A percentile compares a stretch with the other conserved stretches of the same genome.
Conservation (phyloP, 2,113 vertebrate species). For the Heteronetta atricapilla region DNA sequence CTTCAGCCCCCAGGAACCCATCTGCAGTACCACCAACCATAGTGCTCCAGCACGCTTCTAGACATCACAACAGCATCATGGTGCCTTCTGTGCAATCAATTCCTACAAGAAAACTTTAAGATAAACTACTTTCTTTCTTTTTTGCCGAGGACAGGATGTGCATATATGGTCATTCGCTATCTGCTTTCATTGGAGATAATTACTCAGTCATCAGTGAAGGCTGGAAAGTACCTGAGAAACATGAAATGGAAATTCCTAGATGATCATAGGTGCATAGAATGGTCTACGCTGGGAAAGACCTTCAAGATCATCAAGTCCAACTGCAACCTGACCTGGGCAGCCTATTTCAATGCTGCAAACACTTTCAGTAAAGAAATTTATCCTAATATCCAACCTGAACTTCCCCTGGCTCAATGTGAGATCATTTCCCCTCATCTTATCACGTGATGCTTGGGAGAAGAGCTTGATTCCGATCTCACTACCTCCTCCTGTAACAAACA, state of each 20-base stretch:
- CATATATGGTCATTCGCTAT: background rate
- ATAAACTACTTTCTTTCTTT: background rate
- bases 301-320: too few species aligned
- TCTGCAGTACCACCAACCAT: rapidly evolving
- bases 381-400: too few species aligned
- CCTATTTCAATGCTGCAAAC: too few species aligned
- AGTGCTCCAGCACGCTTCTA: rapidly evolving
- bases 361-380: too few species aligned
- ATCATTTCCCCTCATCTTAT: too few species aligned
- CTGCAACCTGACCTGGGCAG: too few species aligned
- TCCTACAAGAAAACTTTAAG: background rate
- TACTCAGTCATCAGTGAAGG: background rate
- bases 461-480: too few species aligned
- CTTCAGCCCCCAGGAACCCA: rapidly evolving
- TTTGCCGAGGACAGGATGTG: background rate
- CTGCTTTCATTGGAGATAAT: rapidly evolving
- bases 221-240: background rate
- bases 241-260: background rate
- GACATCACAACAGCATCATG: background rate
- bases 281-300: too few species aligned
- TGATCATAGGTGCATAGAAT: background rate
- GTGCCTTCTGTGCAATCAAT: background rate
- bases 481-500: too few species aligned
- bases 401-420: too few species aligned
- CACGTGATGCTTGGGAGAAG: too few species aligned